Conservation (phyloP, 2,888 invertebrate genomes). For the Yponomeuta evonymella region DNA sequence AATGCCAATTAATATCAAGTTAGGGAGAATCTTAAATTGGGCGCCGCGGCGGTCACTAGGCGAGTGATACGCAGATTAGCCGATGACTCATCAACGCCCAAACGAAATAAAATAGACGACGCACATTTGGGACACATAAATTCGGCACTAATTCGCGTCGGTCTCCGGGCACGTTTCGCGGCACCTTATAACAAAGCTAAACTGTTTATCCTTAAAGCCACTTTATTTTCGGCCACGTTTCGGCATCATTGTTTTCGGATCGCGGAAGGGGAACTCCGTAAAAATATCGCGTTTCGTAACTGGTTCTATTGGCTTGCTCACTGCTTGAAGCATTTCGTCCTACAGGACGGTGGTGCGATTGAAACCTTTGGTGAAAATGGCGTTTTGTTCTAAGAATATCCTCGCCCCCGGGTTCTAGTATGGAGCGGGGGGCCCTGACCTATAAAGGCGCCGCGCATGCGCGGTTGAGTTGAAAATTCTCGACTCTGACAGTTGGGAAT, state of each 20-base stretch:
- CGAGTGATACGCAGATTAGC: slow-evolving; percentile 34
- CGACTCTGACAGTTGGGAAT: slow-evolving; percentile 56
- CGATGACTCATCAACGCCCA: slow-evolving; percentile 38
- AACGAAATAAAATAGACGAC: slow-evolving; percentile 11
- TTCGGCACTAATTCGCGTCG: slow-evolving; percentile 20
- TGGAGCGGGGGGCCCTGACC: slow-evolving; percentile 69
- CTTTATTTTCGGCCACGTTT: slow-evolving; percentile 42
- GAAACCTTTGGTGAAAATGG: slow-evolving; percentile 28
- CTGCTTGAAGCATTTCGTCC: neutral
- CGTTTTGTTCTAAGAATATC: slow-evolving; percentile 52
- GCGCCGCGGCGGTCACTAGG: slow-evolving; percentile 24
- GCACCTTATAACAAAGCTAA: slow-evolving; percentile 32
- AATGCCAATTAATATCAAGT: slow-evolving; percentile 20
- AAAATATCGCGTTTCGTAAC: slow-evolving; percentile 10
- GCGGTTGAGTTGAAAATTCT: slow-evolving; percentile 50
- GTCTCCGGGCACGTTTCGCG: slow-evolving; percentile 33
- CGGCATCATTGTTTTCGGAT: slow-evolving; percentile 28
- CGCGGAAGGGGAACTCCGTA: slow-evolving; percentile 31
- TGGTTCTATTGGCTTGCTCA: neutral
- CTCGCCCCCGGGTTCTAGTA: slow-evolving; percentile 54
- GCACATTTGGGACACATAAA: slow-evolving; percentile 14
- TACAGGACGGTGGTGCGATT: neutral
- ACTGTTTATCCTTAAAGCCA: slow-evolving; percentile 35
- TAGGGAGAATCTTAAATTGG: neutral
- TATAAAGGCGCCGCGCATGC: slow-evolving; percentile 59